Percentiles rank a stretch among this genome's conserved stretches.
phyloP scores from a whole-genome alignment of 1,140 invertebrate genomes.

The Tetragonula clypearis region DNA sequence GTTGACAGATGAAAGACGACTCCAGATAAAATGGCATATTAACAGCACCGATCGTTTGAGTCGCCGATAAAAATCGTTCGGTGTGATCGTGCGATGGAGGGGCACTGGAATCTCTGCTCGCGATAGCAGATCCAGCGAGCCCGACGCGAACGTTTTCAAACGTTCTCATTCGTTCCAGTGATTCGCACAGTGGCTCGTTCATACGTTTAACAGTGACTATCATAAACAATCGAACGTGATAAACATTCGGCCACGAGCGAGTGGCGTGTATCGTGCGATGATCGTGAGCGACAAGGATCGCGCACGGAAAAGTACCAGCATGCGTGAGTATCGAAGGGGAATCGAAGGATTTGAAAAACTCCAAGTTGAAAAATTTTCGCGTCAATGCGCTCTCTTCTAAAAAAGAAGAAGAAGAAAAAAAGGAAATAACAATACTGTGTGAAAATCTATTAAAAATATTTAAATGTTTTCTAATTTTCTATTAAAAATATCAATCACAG shows the following conservation, averaged over 20 bases:
- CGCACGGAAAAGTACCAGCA: constrained; percentile 16
- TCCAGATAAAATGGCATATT: constrained; percentile 15
- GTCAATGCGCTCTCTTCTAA: too few relatives aligned
- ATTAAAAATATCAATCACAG: too few relatives aligned
- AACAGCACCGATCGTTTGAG: constrained; percentile 17
- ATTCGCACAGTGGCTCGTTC: background rate
- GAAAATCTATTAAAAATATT: too few relatives aligned
- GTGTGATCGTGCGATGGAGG: background rate
- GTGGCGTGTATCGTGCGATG: constrained; percentile 10
- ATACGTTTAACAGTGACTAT: background rate
- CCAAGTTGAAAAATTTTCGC: background rate
- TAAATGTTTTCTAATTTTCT: too few relatives aligned
- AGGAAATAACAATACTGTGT: too few relatives aligned
- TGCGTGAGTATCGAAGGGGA: constrained; percentile 13
- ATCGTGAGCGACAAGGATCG: constrained; percentile 30
- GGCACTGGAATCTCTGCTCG: constrained; percentile 12
- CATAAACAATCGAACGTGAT: background rate
- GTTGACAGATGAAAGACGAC: background rate
- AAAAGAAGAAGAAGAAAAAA: too few relatives aligned
- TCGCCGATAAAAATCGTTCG: constrained; percentile 21
- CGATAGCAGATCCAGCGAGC: constrained; percentile 3
- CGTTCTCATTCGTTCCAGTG: background rate
- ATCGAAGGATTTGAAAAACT: too few relatives aligned
- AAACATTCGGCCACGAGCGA: background rate
- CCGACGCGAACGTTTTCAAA: background rate